Conservation (phyloP, 1,140 invertebrate genomes). For the Musca vetustissima region DNA sequence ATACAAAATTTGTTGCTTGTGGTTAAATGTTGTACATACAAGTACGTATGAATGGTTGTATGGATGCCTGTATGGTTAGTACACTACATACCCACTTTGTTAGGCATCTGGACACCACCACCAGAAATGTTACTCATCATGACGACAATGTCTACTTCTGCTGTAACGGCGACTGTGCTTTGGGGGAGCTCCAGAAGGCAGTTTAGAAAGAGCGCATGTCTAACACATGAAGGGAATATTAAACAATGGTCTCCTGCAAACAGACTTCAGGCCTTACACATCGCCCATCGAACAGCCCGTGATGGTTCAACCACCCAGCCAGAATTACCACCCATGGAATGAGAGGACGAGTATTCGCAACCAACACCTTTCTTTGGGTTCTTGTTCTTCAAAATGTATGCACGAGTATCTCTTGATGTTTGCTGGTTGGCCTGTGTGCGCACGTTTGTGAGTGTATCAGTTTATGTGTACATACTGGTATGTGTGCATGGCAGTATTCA, state of each 20-base stretch:
- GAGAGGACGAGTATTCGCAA: no score
- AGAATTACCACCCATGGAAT: no score
- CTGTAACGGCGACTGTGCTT: no score
- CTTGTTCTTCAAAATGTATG: neutral
- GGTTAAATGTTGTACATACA: neutral
- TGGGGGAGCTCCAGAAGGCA: no score
- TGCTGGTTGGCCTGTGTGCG: constrained; percentile 1
- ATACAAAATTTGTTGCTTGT: no score
- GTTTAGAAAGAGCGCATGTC: constrained; percentile 12
- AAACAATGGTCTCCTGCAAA: neutral
- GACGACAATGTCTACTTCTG: no score
- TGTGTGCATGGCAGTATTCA: neutral
- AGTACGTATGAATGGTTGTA: neutral
- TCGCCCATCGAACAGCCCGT: neutral
- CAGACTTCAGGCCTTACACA: neutral
- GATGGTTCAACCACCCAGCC: neutral
- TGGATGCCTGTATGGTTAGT: neutral
- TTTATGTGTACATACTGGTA: neutral
- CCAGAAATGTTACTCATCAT: no score
- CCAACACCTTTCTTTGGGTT: no score
- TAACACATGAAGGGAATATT: neutral
- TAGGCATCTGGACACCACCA: no score
- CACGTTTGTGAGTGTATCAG: constrained; percentile 6
- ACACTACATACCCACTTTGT: no score
- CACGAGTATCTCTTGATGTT: neutral